Evolutionary conservation across 1,140 invertebrate genomes (phyloP).

Genomic region (Linepithema humile): DNA sequence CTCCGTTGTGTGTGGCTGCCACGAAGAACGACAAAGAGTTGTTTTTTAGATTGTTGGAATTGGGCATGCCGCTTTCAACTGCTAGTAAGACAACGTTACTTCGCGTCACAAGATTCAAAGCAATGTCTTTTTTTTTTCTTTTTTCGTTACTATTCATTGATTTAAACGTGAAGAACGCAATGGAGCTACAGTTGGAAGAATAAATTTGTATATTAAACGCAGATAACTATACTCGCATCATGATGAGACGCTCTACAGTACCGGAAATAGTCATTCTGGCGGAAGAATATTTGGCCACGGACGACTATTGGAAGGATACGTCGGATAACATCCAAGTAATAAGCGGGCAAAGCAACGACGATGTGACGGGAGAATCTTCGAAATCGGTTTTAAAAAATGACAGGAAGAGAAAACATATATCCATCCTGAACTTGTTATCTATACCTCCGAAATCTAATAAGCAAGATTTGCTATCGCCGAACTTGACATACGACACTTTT

Average conservation of each 20-base stretch:
- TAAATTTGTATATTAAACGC: neutral
- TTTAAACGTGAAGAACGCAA: neutral
- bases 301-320: slow-evolving; percentile 78
- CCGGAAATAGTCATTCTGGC: slow-evolving; percentile 74
- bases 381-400: slow-evolving; percentile 7
- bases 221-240: slow-evolving; percentile 80
- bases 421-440: slow-evolving; percentile 8
- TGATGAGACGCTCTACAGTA: slow-evolving; percentile 76
- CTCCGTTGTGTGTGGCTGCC: slow-evolving; percentile 79
- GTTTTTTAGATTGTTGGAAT: slow-evolving; percentile 75
- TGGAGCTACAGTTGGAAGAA: neutral
- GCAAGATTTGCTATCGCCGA: slow-evolving; percentile 74
- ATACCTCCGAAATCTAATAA: neutral
- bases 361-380: neutral
- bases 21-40: slow-evolving; percentile 79
- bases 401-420: neutral
- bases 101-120: neutral
- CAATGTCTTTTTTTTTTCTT: no score
- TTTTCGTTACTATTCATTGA: neutral
- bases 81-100: slow-evolving; percentile 68
- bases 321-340: slow-evolving; percentile 71
- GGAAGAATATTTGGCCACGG: slow-evolving; percentile 62
- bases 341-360: neutral
- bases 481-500: slow-evolving; percentile 70
- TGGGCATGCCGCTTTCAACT: slow-evolving; percentile 70